Evolutionary conservation across 2,113 vertebrate genomes (phyloP), one percentile per base, ranked within the genome.

Genomic region (Marcusenius ussheri): DNA sequence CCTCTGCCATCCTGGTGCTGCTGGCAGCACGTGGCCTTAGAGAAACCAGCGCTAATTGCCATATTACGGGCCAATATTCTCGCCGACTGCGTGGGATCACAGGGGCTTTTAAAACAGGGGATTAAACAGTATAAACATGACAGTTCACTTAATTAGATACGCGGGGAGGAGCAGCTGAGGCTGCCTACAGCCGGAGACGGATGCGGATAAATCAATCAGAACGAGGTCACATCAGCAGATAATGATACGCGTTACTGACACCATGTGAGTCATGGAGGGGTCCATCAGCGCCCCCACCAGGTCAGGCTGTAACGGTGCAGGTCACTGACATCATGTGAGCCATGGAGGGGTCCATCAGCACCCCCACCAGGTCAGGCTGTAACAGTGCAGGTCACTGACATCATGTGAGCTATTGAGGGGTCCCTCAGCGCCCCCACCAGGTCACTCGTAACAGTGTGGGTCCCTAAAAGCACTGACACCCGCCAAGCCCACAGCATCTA

Each of bases 141-240:
- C 50, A 9, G 84, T 74, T 90, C 45, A 89, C 87, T 90, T 90
- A 89, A 89, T 84, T 83, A 89, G 88, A 42, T 87, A 62, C 17
- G 27, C 47, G 4, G n/a, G 87, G 21, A 83, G 77, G 87, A 50
- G n/a, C 66, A 31, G 56, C 92, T 91, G 93, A 89, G 94, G 94
- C 93, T 84, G 94, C 93, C 80, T 42, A 53, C 62, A 49, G 47
- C 53, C 91, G 93, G 93, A 93, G 94, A 95, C 94, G 94, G 94
- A 94, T 95, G 94, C 93, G 94, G 93, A 93, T 95, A 94, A 94
- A 93, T 94, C 93, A 88, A 47, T 84, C 89, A 49, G 93, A 95
- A 92, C 91, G 93, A 92, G 91, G 93, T 91, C 93, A 93, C 93
- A 94, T 92, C 91, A 90, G 91, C 89, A 39, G 91, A 94, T 94